A percentile compares a stretch with the other conserved stretches of the same genome.
Evolutionary conservation across 2,888 invertebrate species (phyloP).

Genomic region (Congeria kusceri): DNA sequence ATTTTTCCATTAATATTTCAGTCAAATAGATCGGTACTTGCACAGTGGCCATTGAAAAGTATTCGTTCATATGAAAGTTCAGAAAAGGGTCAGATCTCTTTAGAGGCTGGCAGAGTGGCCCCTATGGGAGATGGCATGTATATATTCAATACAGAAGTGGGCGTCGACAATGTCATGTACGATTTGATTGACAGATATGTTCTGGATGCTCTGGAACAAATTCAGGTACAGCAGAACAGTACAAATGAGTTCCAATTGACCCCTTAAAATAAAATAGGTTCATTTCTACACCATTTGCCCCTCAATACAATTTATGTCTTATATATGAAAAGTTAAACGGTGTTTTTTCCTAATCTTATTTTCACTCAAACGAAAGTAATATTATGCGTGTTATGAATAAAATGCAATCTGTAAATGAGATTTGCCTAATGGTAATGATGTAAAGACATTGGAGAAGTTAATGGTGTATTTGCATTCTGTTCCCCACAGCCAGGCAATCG

Average conservation of each 20-base stretch:
- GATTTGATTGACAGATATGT: slow-evolving; percentile 82
- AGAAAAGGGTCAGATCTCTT: slow-evolving; percentile 79
- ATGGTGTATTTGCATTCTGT: no score
- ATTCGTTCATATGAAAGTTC: slow-evolving; percentile 82
- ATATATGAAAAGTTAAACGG: no score
- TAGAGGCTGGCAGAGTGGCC: slow-evolving; percentile 82
- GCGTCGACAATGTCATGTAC: slow-evolving; percentile 79
- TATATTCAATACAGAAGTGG: slow-evolving; percentile 78
- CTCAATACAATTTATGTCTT: no score
- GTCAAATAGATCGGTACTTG: slow-evolving; percentile 80
- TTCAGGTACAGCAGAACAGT: slow-evolving; percentile 55
- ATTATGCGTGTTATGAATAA: no score
- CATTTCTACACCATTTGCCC: no score
- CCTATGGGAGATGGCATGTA: slow-evolving; percentile 83
- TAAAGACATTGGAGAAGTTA: no score
- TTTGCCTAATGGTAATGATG: no score
- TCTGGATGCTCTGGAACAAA: slow-evolving; percentile 70
- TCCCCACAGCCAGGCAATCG: slow-evolving; percentile 68
- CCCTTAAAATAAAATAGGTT: no score
- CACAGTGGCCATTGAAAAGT: slow-evolving; percentile 84
- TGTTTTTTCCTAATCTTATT: no score
- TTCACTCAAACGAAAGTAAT: no score
- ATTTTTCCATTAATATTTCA: slow-evolving; percentile 50
- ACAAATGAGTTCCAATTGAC: neutral
- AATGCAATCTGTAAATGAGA: no score